Percentiles rank a stretch among this genome's conserved stretches.
phyloP scores from a whole-genome alignment of 1,140 invertebrate genomes.

The Ephestia elutella region DNA sequence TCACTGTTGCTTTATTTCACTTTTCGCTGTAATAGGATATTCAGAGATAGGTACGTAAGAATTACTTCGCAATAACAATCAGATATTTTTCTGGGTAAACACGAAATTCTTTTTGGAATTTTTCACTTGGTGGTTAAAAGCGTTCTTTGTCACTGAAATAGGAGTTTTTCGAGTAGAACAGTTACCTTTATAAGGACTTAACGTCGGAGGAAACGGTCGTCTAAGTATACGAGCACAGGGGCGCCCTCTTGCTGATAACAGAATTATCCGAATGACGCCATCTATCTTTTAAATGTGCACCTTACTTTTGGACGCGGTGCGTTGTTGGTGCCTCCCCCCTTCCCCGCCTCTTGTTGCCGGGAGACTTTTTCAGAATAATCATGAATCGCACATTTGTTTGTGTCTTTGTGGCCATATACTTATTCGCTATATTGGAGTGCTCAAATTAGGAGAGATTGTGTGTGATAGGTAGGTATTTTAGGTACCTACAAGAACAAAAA shows the following conservation, averaged over 20 bases:
- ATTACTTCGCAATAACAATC: slow-evolving; percentile 29
- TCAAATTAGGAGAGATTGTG: neutral
- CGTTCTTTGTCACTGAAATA: slow-evolving; percentile 63
- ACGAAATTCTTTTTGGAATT: slow-evolving; percentile 45
- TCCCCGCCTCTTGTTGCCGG: slow-evolving; percentile 20
- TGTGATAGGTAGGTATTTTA: too few relatives aligned
- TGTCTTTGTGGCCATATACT: slow-evolving; percentile 4
- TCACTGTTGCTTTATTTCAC: slow-evolving; percentile 30
- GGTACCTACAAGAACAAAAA: too few relatives aligned
- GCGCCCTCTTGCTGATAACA: slow-evolving; percentile 71
- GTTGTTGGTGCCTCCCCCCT: slow-evolving; percentile 29
- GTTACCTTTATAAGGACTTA: slow-evolving; percentile 71
- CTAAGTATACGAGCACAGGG: slow-evolving; percentile 63
- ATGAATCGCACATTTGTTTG: slow-evolving; percentile 15
- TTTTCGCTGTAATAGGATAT: slow-evolving; percentile 30
- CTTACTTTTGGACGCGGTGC: slow-evolving; percentile 64
- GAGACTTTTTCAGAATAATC: slow-evolving; percentile 27
- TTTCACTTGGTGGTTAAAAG: slow-evolving; percentile 56
- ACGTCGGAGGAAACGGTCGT: slow-evolving; percentile 65
- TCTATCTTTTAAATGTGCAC: slow-evolving; percentile 75
- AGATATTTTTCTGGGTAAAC: slow-evolving; percentile 36
- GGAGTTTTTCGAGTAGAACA: slow-evolving; percentile 66
- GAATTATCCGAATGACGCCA: slow-evolving; percentile 74
- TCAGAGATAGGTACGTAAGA: slow-evolving; percentile 21
- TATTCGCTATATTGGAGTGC: neutral